Evolutionary conservation across 2,113 vertebrate species (phyloP).

Genomic region (Dasypus novemcinctus): DNA sequence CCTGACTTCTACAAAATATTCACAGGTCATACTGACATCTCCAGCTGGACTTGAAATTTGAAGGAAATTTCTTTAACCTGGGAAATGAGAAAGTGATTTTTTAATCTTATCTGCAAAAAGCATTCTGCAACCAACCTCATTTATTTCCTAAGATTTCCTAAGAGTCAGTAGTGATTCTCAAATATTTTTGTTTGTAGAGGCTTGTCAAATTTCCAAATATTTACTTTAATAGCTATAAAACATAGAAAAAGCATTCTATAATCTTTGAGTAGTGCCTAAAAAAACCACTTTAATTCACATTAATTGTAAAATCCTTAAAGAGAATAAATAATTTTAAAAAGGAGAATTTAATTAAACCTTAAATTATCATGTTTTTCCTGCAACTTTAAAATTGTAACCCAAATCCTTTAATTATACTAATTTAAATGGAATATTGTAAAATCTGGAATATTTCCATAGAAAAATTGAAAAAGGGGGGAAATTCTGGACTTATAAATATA

Average conservation of each 20-base stretch:
- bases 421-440: background rate
- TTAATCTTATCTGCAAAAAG: background rate
- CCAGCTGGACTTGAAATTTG: background rate
- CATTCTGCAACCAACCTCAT: background rate
- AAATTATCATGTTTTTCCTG: background rate
- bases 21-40: background rate
- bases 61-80: background rate
- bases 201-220: slow-evolving; percentile 4
- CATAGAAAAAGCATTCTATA: background rate
- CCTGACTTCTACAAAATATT: slow-evolving; percentile 9
- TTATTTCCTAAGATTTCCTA: slow-evolving; percentile 23
- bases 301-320: background rate
- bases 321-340: slow-evolving; percentile 8
- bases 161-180: background rate
- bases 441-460: background rate
- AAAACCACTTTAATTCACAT: slow-evolving; percentile 43
- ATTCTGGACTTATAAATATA: slow-evolving; percentile 3
- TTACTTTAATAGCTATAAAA: background rate
- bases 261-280: background rate
- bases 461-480: background rate
- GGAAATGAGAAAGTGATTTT: background rate
- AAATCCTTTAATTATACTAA: slow-evolving; percentile 13
- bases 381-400: background rate
- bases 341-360: slow-evolving; percentile 13
- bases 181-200: background rate